Percentiles rank a stretch among this genome's conserved stretches.
phyloP scores from a whole-genome alignment of 1,140 invertebrate genomes.

The Stratiolaelaps scimitus region DNA sequence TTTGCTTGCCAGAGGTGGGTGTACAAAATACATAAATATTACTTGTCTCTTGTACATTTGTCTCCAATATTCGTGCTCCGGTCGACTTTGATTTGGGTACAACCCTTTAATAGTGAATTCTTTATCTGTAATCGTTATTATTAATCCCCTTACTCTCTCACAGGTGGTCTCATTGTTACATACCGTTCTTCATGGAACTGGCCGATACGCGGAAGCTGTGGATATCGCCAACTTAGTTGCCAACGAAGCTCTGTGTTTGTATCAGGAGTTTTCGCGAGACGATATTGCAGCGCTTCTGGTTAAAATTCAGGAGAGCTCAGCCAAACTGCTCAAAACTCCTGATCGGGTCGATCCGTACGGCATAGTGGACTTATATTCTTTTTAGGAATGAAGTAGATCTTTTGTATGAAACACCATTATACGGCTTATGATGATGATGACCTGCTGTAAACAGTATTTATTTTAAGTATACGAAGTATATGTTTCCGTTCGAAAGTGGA shows the following conservation, averaged over 20 bases:
- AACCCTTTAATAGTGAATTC: background rate
- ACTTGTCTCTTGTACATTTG: no score
- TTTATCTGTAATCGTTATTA: no score
- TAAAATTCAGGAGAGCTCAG: conserved; percentile 7
- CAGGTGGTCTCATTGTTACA: conserved; percentile 5
- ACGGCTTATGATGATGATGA: no score
- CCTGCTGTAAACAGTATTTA: no score
- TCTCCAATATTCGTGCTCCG: no score
- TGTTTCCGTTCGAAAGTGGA: no score
- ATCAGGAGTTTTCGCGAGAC: background rate
- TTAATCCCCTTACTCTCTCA: background rate
- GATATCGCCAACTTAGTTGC: background rate
- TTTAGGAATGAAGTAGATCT: no score
- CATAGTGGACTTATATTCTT: background rate
- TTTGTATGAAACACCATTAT: no score
- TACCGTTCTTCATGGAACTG: conserved; percentile 18
- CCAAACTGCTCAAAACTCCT: background rate
- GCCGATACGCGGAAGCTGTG: conserved; percentile 11
- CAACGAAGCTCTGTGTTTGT: background rate
- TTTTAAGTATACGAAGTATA: no score
- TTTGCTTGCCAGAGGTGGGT: conserved; percentile 8
- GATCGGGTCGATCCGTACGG: conserved; percentile 7
- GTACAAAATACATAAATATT: no score
- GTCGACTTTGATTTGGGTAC: background rate
- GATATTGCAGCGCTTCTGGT: background rate